Conservation (phyloP, 2,888 invertebrate species). For the Myopa testacea region DNA sequence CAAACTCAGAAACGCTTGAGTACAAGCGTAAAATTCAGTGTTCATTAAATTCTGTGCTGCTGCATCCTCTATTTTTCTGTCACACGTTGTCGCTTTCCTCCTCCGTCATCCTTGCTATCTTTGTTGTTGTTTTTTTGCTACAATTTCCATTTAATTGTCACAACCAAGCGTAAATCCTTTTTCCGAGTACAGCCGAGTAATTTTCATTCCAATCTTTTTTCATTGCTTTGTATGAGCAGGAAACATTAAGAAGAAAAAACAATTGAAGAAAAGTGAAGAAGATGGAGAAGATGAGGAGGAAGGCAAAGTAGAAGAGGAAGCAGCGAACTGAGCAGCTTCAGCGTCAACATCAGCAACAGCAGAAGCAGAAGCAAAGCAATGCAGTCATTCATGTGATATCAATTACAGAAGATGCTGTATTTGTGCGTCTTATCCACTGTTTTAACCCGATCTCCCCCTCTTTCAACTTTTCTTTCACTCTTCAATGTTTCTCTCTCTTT, state of each 20-base stretch:
- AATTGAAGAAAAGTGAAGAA: not conserved
- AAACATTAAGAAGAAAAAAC: not conserved
- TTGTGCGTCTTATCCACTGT: slow-evolving; percentile 14
- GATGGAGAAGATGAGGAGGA: not conserved
- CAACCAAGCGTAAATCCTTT: slow-evolving; percentile 33
- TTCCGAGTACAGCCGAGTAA: slow-evolving; percentile 19
- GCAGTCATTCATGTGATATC: slow-evolving; percentile 33
- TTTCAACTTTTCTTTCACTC: not conserved
- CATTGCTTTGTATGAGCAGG: slow-evolving; percentile 16
- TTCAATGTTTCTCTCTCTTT: not conserved
- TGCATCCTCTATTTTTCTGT: not conserved
- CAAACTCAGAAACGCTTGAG: no score
- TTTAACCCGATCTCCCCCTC: not conserved
- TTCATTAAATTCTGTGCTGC: slow-evolving; percentile 7
- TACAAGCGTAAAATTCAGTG: slow-evolving; percentile 4
- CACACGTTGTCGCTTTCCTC: not conserved
- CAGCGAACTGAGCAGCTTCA: not conserved
- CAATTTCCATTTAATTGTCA: slow-evolving; percentile 33
- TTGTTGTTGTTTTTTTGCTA: not conserved
- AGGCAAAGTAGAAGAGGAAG: not conserved
- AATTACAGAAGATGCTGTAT: slow-evolving; percentile 33
- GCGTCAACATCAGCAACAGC: not conserved
- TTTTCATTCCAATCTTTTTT: slow-evolving; percentile 32
- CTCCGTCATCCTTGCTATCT: not conserved
- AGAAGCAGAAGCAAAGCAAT: slow-evolving; percentile 1